Evolutionary conservation across 2,113 vertebrate genomes (phyloP).

Genomic region (Etia nguti): DNA sequence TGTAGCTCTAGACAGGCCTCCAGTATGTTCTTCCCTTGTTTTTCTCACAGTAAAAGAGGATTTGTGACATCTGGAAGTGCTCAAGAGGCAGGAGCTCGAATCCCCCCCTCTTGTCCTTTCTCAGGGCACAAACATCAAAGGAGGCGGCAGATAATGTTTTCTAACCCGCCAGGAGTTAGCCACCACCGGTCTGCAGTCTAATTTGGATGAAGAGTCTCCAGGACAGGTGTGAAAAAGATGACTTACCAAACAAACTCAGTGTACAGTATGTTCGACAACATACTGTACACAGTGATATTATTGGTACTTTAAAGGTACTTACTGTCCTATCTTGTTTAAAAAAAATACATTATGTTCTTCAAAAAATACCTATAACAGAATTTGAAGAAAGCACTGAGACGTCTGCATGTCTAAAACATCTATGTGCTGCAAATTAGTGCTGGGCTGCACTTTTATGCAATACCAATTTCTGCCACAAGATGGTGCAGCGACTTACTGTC

Average conservation of each 20-base stretch:
- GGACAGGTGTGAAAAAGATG: neutral
- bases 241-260: neutral
- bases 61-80: slow-evolving; percentile 54
- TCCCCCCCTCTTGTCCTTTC: neutral
- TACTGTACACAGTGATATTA: neutral
- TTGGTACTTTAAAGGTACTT: neutral
- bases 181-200: neutral
- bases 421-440: neutral
- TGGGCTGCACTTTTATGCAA: neutral
- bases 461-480: neutral
- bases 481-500: neutral
- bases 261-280: neutral
- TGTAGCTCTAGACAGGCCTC: neutral
- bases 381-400: neutral
- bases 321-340: neutral
- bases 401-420: neutral
- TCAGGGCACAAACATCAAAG: slow-evolving; percentile 42
- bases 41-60: slow-evolving; percentile 41
- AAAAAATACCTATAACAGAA: neutral
- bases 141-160: neutral
- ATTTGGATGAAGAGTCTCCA: neutral
- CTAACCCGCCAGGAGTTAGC: neutral
- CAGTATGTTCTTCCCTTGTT: slow-evolving; percentile 4
- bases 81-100: slow-evolving; percentile 11
- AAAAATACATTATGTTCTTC: neutral